Percentiles rank a stretch among this genome's conserved stretches.
Evolutionary conservation across 2,113 vertebrate genomes (phyloP).

Genomic region (Aptenodytes patagonicus): DNA sequence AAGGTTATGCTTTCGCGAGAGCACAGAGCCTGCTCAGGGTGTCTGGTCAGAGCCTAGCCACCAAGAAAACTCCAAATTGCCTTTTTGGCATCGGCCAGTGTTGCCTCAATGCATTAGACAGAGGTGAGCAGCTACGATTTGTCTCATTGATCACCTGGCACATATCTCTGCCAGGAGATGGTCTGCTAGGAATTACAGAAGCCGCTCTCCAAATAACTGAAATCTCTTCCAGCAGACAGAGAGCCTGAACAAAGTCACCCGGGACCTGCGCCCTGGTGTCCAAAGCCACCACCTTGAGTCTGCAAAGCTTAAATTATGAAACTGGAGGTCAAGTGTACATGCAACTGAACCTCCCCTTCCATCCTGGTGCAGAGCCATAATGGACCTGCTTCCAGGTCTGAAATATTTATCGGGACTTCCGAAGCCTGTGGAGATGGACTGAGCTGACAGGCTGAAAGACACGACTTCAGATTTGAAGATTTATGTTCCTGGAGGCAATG

Average conservation of each 20-base stretch:
- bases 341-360: neutral
- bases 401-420: neutral
- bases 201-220: neutral
- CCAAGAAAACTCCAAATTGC: neutral
- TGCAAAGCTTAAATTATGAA: neutral
- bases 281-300: neutral
- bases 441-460: neutral
- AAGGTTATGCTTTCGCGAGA: neutral
- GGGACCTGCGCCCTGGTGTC: neutral
- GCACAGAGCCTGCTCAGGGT: neutral
- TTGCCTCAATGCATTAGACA: neutral
- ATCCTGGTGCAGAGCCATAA: neutral
- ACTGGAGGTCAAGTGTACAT: neutral
- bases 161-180: neutral
- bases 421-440: neutral
- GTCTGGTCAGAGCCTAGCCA: neutral
- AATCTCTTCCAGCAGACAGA: neutral
- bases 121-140: neutral
- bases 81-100: neutral
- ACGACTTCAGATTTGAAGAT: neutral
- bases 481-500: neutral
- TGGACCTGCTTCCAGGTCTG: neutral
- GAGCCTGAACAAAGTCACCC: neutral
- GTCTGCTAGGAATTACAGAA: neutral
- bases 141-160: neutral